A percentile compares a stretch with the other conserved stretches of the same genome.
Conservation (phyloP, 2,113 vertebrate genomes). For the Brachyhypopomus gauderio region DNA sequence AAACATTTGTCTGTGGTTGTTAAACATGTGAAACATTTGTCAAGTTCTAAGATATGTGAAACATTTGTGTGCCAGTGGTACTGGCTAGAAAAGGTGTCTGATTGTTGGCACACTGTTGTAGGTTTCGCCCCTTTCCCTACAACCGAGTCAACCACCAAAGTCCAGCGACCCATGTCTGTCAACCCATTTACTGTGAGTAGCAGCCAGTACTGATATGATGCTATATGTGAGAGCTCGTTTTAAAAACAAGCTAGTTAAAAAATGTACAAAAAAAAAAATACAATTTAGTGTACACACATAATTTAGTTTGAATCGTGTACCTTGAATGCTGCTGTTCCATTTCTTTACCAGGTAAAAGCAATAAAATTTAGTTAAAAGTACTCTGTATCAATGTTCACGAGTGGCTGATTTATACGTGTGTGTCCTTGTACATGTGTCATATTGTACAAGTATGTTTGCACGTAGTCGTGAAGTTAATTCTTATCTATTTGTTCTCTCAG, state of each 20-base stretch:
- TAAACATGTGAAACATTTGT: too few species aligned
- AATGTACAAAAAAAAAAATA: neutral
- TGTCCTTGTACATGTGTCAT: neutral
- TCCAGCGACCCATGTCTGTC: constrained; percentile 75
- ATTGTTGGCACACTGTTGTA: constrained; percentile 47
- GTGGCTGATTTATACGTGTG: constrained; percentile 4
- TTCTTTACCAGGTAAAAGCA: neutral
- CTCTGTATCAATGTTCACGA: neutral
- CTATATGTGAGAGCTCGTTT: too few species aligned
- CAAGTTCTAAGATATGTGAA: too few species aligned
- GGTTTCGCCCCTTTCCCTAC: constrained; percentile 73
- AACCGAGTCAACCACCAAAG: constrained; percentile 69
- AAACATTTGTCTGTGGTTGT: too few species aligned
- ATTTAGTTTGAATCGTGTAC: neutral
- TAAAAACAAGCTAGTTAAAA: neutral
- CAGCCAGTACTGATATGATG: neutral
- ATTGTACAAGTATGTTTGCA: neutral
- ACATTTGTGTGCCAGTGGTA: too few species aligned
- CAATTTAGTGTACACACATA: neutral
- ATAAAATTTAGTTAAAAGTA: neutral
- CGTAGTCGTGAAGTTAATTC: neutral
- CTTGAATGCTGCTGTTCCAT: neutral
- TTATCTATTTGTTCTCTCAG: constrained; percentile 61
- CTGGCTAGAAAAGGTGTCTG: neutral
- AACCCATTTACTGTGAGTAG: constrained; percentile 80